phyloP scores from a whole-genome alignment of 2,797 vertebrate species.

The Phrynocephalus guinanensis region DNA sequence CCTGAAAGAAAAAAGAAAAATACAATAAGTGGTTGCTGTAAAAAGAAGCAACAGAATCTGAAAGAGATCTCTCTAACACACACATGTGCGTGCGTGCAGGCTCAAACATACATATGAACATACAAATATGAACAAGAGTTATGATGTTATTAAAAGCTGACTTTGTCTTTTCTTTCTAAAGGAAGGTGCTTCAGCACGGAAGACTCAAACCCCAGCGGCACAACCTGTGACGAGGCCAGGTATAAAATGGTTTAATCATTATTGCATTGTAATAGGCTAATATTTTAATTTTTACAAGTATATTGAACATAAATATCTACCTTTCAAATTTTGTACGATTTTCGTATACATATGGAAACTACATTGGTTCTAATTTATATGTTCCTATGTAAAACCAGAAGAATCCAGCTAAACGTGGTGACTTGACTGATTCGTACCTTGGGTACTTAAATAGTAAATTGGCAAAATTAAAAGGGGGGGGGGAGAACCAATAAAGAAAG shows the following conservation, averaged over 20 bases:
- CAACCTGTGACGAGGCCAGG: constrained; percentile 97
- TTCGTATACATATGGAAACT: background rate
- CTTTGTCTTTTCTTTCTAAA: constrained; percentile 71
- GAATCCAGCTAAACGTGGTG: background rate
- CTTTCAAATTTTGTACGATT: background rate
- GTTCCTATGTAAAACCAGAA: fast-evolving
- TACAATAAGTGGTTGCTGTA: background rate
- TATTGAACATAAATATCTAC: background rate
- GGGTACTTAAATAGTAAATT: too few relatives aligned
- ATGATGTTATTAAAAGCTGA: constrained; percentile 25
- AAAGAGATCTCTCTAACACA: background rate
- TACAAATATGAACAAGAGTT: constrained; percentile 1
- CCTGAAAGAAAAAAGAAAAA: background rate
- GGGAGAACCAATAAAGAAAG: too few relatives aligned
- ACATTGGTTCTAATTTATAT: background rate
- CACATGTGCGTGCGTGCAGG: background rate
- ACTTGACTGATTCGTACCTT: background rate
- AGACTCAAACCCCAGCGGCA: constrained; percentile 92
- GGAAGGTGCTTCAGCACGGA: constrained; percentile 98
- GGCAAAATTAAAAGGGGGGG: too few relatives aligned
- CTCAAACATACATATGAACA: background rate
- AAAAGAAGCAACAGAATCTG: background rate
- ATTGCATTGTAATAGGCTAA: background rate
- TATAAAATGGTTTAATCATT: constrained; percentile 59
- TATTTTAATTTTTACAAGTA: background rate